phyloP scores from a whole-genome alignment of 30 jellyfish, hydroid and myxozoan species.

The Catostylus mosaicus region DNA sequence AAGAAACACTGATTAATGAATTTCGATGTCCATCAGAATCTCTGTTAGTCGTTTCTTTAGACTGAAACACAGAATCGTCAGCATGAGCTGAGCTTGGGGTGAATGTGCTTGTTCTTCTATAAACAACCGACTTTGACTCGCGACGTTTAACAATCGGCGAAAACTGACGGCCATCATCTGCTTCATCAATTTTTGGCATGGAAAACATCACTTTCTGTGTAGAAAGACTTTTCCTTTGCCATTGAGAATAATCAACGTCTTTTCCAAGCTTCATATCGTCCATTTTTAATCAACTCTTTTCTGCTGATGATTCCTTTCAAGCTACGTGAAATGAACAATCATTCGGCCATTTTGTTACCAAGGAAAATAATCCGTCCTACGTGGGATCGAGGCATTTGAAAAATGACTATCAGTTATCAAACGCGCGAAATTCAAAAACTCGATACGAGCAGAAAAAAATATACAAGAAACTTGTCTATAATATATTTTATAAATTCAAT shows the following conservation, averaged over 20 bases:
- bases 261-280: not conserved
- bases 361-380: not conserved
- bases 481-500: no score
- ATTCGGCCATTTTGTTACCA: constrained; percentile 70
- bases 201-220: not conserved
- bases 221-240: constrained; percentile 49
- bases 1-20: not conserved
- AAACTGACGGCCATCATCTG: not conserved
- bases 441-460: no score
- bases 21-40: not conserved
- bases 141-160: not conserved
- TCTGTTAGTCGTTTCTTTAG: not conserved
- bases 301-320: not conserved
- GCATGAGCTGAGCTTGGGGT: not conserved
- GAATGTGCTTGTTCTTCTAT: not conserved
- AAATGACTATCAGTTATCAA: not conserved
- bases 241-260: constrained; percentile 38
- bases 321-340: constrained; percentile 43
- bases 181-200: not conserved
- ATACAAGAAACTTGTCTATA: no score
- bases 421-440: not conserved
- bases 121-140: not conserved
- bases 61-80: not conserved
- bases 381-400: not conserved
- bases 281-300: not conserved